These are phyloP conservation scores for Apamea crenata DNA, from an alignment of 2,888 invertebrate genomes.

Conservation along the genomic window DNA sequence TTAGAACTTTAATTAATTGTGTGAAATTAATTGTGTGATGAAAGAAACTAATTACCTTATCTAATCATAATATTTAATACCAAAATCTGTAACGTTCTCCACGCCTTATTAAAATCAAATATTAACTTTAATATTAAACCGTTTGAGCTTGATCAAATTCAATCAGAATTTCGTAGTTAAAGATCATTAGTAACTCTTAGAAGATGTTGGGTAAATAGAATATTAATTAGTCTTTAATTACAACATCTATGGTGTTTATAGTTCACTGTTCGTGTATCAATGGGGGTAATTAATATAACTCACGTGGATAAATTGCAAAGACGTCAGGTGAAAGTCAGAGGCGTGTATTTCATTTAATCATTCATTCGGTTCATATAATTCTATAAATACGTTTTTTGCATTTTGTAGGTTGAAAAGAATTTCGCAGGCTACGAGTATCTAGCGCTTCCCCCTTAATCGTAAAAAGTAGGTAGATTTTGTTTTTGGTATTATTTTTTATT, in stretches of 20 bases:
- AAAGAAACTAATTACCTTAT: slow-evolving; percentile 40
- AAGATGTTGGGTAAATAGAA: slow-evolving; percentile 18
- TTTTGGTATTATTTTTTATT: not conserved
- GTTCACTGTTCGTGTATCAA: slow-evolving; percentile 1
- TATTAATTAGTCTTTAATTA: slow-evolving; percentile 17
- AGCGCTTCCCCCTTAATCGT: too few species aligned
- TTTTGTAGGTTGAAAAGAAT: too few species aligned
- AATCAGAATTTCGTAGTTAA: slow-evolving; percentile 24
- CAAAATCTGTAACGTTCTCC: slow-evolving; percentile 10
- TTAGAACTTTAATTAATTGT: slow-evolving; percentile 33
- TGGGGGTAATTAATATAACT: not conserved
- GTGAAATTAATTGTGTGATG: slow-evolving; percentile 9
- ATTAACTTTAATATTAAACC: slow-evolving; percentile 43
- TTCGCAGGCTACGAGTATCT: too few species aligned
- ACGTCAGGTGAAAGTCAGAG: not conserved
- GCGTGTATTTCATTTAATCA: not conserved
- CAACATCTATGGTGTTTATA: not conserved
- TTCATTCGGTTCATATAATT: too few species aligned
- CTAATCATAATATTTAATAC: slow-evolving; percentile 30
- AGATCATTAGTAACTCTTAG: not conserved
- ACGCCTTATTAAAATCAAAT: slow-evolving; percentile 48
- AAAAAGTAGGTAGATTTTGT: not conserved
- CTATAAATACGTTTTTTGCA: too few species aligned
- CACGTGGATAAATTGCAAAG: not conserved
- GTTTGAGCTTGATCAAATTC: slow-evolving; percentile 31